phyloP scores from a whole-genome alignment of 2,797 vertebrate species.

The Melopsittacus undulatus region DNA sequence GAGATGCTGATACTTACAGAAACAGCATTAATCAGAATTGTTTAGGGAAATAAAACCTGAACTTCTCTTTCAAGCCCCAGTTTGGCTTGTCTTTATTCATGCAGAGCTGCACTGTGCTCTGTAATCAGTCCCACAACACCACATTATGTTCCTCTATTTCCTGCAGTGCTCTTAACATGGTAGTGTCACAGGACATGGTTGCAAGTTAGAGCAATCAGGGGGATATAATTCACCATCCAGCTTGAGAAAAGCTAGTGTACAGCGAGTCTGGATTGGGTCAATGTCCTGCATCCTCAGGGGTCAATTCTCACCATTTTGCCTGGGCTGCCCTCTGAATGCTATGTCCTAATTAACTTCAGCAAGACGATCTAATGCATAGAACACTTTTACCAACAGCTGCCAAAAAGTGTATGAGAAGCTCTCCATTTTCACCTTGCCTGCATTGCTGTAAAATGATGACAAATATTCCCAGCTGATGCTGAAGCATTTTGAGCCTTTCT shows the following conservation, averaged over 20 bases:
- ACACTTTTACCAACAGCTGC: neutral
- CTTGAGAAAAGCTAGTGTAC: neutral
- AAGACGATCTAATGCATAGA: neutral
- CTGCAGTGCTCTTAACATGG: neutral
- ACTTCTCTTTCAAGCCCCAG: neutral
- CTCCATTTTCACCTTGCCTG: neutral
- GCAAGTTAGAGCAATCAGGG: neutral
- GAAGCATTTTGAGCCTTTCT: neutral
- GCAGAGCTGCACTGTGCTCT: neutral
- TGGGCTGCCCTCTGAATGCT: rapidly evolving
- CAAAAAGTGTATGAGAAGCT: neutral
- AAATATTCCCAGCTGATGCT: neutral
- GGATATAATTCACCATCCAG: neutral
- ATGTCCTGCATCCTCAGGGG: neutral
- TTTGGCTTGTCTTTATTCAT: neutral
- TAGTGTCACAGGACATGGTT: neutral
- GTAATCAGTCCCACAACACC: neutral
- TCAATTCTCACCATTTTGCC: neutral
- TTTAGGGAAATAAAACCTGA: constrained; percentile 13
- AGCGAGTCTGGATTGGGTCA: neutral
- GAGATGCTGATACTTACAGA: neutral
- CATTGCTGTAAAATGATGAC: neutral
- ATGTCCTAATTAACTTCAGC: neutral
- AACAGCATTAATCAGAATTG: constrained; percentile 7
- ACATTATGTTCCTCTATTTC: rapidly evolving